Percentiles rank a stretch among this genome's conserved stretches.
These are phyloP conservation scores for Oncorhynchus nerka DNA, from an alignment of 2,113 vertebrate species.

Conservation along the genomic window DNA sequence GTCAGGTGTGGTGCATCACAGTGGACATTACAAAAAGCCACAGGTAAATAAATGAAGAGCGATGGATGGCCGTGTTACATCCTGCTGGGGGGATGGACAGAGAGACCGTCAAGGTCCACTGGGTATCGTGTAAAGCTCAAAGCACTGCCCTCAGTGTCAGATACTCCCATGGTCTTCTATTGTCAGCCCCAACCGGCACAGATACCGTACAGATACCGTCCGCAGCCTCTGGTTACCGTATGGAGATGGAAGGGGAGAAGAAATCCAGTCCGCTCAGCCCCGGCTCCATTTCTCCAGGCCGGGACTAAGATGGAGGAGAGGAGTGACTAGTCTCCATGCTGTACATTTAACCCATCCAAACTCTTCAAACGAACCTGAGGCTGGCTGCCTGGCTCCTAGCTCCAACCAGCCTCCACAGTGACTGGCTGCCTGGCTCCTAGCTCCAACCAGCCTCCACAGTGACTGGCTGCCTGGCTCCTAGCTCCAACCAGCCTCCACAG, in stretches of 20 bases:
- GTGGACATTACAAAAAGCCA: conserved; percentile 48
- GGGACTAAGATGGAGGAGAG: conserved; percentile 58
- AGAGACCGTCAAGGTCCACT: conserved; percentile 60
- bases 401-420: too few species aligned
- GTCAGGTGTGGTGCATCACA: conserved; percentile 55
- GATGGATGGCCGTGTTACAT: conserved; percentile 63
- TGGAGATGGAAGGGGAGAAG: conserved; percentile 30
- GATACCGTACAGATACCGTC: conserved; percentile 49
- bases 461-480: too few species aligned
- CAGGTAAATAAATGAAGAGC: conserved; percentile 78
- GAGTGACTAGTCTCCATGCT: conserved; percentile 29
- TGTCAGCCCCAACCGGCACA: conserved; percentile 36
- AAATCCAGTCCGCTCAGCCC: conserved; percentile 61
- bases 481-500: too few species aligned
- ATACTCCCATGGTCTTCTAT: conserved; percentile 40
- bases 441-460: too few species aligned
- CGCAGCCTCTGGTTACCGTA: conserved; percentile 63
- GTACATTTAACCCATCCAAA: conserved; percentile 55
- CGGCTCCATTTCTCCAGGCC: conserved; percentile 57
- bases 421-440: too few species aligned
- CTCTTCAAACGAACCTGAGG: conserved; percentile 29
- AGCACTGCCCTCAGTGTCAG: conserved; percentile 53
- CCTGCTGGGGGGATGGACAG: conserved; percentile 34
- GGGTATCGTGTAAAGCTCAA: conserved; percentile 73
- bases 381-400: too few species aligned